A percentile compares a stretch with the other conserved stretches of the same genome.
Conservation (phyloP, 2,888 invertebrate species). For the Lasioglossum marginatum region DNA sequence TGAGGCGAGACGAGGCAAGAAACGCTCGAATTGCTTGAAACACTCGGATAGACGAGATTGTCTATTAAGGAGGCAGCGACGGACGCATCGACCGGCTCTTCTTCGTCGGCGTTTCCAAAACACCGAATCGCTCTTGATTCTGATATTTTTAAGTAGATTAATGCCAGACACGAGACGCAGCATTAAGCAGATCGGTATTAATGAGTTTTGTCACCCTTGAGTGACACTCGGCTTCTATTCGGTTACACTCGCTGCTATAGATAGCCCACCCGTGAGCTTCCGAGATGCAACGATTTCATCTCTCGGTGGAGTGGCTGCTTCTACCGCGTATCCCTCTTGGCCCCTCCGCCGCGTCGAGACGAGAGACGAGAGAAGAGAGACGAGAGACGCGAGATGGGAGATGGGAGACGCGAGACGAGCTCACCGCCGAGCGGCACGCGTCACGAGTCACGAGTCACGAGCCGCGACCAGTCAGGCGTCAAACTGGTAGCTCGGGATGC, state of each 20-base stretch:
- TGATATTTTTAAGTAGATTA: conserved; percentile 83
- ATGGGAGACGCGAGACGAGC: conserved; percentile 6
- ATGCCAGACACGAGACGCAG: conserved; percentile 82
- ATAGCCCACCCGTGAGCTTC: conserved; percentile 82
- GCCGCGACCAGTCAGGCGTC: conserved; percentile 10
- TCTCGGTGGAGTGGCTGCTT: conserved; percentile 33
- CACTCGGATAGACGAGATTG: conserved; percentile 38
- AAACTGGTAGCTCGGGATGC: background rate
- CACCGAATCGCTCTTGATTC: conserved; percentile 54
- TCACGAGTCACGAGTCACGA: conserved; percentile 16
- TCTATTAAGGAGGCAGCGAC: conserved; percentile 49
- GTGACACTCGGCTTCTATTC: conserved; percentile 82
- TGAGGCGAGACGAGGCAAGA: background rate
- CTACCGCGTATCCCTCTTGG: background rate
- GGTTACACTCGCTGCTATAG: conserved; percentile 83
- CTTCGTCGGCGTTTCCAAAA: conserved; percentile 52
- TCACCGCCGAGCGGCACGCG: conserved; percentile 4
- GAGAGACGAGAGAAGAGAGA: background rate
- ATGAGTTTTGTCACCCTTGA: conserved; percentile 84
- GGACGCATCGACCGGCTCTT: conserved; percentile 25
- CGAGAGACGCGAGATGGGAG: background rate
- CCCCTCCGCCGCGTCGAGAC: background rate
- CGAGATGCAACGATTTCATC: conserved; percentile 72
- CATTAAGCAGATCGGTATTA: conserved; percentile 84
- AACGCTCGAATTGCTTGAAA: background rate